phyloP scores from a whole-genome alignment of 2,113 vertebrate genomes.

The Nicator chloris region DNA sequence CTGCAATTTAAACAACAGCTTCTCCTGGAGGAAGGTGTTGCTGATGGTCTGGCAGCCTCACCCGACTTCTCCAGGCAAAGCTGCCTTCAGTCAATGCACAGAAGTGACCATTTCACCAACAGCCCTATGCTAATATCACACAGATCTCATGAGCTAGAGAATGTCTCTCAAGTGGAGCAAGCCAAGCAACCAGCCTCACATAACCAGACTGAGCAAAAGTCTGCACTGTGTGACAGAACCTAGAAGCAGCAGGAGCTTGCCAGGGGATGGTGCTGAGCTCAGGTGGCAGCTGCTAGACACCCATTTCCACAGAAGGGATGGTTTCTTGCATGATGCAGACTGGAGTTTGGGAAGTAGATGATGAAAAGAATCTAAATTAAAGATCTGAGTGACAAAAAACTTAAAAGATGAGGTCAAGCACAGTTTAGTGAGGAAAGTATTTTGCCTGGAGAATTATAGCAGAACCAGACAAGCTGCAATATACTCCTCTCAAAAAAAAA shows the following conservation, averaged over 20 bases:
- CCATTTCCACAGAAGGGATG: background rate
- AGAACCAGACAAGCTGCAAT: conserved; percentile 55
- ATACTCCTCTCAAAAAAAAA: background rate
- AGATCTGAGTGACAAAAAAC: background rate
- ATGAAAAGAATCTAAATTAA: conserved; percentile 13
- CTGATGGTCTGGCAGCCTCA: background rate
- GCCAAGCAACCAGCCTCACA: background rate
- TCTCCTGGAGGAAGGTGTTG: background rate
- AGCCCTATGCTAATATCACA: background rate
- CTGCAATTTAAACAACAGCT: background rate
- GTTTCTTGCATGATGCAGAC: background rate
- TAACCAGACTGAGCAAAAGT: background rate
- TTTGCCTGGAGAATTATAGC: conserved; percentile 29
- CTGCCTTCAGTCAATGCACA: background rate
- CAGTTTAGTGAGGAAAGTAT: background rate
- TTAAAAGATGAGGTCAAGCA: background rate
- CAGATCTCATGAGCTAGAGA: background rate
- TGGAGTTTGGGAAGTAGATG: background rate
- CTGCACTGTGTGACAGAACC: background rate
- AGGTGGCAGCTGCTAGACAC: background rate
- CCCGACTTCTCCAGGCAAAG: background rate
- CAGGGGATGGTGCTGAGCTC: background rate
- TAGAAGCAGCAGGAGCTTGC: background rate
- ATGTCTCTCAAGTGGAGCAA: background rate
- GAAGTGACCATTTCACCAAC: background rate